Evolutionary conservation across 1,140 invertebrate genomes (phyloP), one percentile per base, ranked within the genome.

Genomic region (Drosophila arizonae): DNA sequence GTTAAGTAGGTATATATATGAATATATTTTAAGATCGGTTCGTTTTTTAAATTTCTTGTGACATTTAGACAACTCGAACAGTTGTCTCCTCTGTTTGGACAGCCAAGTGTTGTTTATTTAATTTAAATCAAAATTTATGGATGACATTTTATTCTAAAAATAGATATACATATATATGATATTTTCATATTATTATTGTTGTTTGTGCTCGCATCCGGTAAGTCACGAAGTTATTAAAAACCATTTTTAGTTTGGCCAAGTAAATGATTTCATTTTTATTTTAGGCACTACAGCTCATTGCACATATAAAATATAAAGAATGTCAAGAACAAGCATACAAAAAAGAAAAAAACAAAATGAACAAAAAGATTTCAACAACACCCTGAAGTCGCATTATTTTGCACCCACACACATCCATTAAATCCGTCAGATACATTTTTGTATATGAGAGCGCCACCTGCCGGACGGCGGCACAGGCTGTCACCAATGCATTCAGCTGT

Each of bases 251-350:
- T 77, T 72, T 72, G 56, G 65, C 46, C 70, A 80, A 82, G 81
- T 90, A 90, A 90, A 90, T 87, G 87, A 90, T 87, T 90, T 90
- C 79, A 90, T 90, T 90, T 90, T 90, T 90, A 90, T 90, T 90
- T 88, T 90, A 90, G 87, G 87, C 84, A 79, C 84, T 67, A 62
- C 70, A 73, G 15, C 74, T 71, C 64, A 76, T 77, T 77, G 58
- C 64, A 79, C 54, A 75, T 52, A 70, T 36, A 11, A 50, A 62
- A 62, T 57, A 41, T 24, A 41, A 43, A 43, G 36, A 36, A 39
- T 58, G 26, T 57, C 24, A 26, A 50, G 21, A 39, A 39, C 36
- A 8, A 13, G 6, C 11, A 24, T 5, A 11, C 36, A 58, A 69
- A 67, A 65, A 17, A 17, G 17, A 17, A 17, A 17, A 17, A 52